phyloP scores from a whole-genome alignment of 2,113 vertebrate species.

The Orthonyx spaldingii region DNA sequence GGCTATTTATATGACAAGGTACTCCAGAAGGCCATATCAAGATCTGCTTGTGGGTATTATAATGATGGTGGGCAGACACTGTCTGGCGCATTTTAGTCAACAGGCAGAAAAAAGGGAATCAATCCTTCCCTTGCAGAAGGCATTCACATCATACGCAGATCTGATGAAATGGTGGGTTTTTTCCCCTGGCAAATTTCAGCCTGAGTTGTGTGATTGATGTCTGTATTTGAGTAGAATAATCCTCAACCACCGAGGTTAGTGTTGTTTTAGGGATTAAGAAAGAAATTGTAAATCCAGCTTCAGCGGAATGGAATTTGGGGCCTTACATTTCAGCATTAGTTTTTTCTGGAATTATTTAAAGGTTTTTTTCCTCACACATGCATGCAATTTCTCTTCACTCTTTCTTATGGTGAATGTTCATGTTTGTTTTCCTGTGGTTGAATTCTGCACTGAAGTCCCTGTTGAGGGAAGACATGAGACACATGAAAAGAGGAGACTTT shows the following conservation, averaged over 20 bases:
- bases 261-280: not conserved
- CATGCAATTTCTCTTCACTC: not conserved
- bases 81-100: not conserved
- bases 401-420: not conserved
- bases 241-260: rapidly evolving
- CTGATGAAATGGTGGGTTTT: not conserved
- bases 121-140: not conserved
- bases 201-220: not conserved
- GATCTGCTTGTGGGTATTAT: not conserved
- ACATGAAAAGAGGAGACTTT: not conserved
- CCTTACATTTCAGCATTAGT: not conserved
- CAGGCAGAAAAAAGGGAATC: not conserved
- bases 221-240: not conserved
- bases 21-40: not conserved
- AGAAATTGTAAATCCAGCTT: not conserved
- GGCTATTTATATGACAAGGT: not conserved
- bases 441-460: not conserved
- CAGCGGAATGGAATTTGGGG: not conserved
- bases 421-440: not conserved
- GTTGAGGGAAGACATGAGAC: not conserved
- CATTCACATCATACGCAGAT: not conserved
- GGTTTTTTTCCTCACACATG: not conserved
- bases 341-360: not conserved
- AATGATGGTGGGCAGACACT: not conserved
- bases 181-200: not conserved